Evolutionary conservation across 2,797 vertebrate species (phyloP), one percentile per base, ranked within the genome.

Genomic region (Astyanax mexicanus): DNA sequence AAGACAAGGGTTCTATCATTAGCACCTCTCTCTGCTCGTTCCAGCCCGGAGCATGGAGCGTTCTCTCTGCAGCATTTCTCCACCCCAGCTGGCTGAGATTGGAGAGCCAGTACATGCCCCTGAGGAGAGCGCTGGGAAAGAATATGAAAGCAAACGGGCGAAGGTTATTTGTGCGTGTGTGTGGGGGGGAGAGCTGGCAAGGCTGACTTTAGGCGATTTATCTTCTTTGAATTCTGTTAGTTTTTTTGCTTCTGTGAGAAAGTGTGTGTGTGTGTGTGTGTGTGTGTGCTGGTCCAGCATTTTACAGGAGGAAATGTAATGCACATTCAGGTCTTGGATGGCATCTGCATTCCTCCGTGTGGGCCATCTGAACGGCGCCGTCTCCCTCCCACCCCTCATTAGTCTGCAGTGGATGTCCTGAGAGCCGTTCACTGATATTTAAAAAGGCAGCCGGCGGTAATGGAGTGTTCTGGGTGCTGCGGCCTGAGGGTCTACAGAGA

Each of bases 1-100:
- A 84, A 90, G 81, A 87, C 75, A 78, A 69, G 81, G 71, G 83
- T 82, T 81, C 71, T 77, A 68, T 85, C 76, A 73, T 81, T 80
- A 81, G 75, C 79, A 80, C 75, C 77, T 83, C 85, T 83, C 86
- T 83, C 49, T 77, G 72, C 61, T 66, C 70, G 21, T 69, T 78
- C 61, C 69, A 79, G 42, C 73, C 55, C 78, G 60, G 42, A 88
- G 84, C 82, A 81, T 80, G 67, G 52, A 80, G 84, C 78, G 76
- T 74, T 68, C 82, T 81, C 81, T 73, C 84, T 75, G 77, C 85
- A 82, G 84, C 75, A 51, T 51, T 60, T 76, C 19, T 44, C 61
- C 40, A 57, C 52, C 40, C 66, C 32, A 61, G 29, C 54, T 51
- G 74, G 15, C 54, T 79, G 52, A 81, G 67, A 74, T 68, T 74